phyloP scores from a whole-genome alignment of 2,888 invertebrate genomes.

The Teinopalpus imperialis region DNA sequence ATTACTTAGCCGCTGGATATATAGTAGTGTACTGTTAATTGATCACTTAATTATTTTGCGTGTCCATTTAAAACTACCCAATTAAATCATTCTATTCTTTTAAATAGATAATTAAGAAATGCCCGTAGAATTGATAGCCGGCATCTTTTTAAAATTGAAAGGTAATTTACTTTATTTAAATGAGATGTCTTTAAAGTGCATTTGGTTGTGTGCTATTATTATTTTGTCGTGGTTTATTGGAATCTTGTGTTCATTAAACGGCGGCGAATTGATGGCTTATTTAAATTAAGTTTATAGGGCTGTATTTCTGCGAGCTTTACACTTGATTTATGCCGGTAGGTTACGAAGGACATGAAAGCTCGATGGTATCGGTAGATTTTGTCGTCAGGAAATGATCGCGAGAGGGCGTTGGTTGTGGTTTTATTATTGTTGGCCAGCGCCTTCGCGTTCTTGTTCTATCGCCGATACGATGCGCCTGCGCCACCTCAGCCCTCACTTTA shows the following conservation, averaged over 20 bases:
- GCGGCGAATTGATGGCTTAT: slow-evolving; percentile 62
- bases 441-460: slow-evolving; percentile 58
- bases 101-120: slow-evolving; percentile 78
- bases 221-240: slow-evolving; percentile 75
- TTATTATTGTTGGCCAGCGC: slow-evolving; percentile 64
- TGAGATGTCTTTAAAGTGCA: slow-evolving; percentile 69
- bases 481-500: slow-evolving; percentile 54
- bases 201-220: slow-evolving; percentile 76
- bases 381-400: slow-evolving; percentile 75
- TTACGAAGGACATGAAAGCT: slow-evolving; percentile 56
- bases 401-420: slow-evolving; percentile 45
- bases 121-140: slow-evolving; percentile 70
- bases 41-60: slow-evolving; percentile 79
- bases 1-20: slow-evolving; percentile 30
- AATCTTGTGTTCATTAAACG: slow-evolving; percentile 71
- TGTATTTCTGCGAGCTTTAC: slow-evolving; percentile 44
- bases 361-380: slow-evolving; percentile 74
- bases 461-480: slow-evolving; percentile 60
- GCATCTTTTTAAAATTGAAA: slow-evolving; percentile 63
- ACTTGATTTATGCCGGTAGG: slow-evolving; percentile 68
- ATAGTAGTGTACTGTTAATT: slow-evolving; percentile 66
- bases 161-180: slow-evolving; percentile 78
- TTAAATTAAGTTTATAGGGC: slow-evolving; percentile 64
- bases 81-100: slow-evolving; percentile 72
- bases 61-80: slow-evolving; percentile 70